Conservation (phyloP, 2,797 vertebrate genomes). For the Melanotaenia parkinsoni region DNA sequence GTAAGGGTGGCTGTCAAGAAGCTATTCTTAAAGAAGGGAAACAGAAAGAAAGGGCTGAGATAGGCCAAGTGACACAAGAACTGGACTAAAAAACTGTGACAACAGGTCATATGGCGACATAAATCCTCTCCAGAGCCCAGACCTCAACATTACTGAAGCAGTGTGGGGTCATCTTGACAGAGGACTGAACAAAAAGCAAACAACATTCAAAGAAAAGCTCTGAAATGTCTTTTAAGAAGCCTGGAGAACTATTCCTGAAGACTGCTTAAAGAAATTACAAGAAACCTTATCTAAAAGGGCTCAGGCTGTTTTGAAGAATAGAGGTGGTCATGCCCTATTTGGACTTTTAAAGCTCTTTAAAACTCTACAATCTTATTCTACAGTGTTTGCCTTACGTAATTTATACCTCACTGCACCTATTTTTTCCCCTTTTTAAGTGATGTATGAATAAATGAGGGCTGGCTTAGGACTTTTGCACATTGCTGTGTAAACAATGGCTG, state of each 20-base stretch:
- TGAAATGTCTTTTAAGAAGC: neutral
- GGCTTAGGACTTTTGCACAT: neutral
- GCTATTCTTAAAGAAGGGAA: neutral
- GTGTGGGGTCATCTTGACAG: neutral
- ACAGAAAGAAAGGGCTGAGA: neutral
- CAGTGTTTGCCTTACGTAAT: neutral
- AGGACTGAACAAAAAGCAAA: neutral
- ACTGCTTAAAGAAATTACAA: neutral
- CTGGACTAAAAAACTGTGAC: neutral
- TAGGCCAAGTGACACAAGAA: neutral
- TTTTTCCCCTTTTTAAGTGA: neutral
- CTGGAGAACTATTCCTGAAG: neutral
- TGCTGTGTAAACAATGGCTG: slow-evolving; percentile 8
- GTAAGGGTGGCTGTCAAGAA: neutral
- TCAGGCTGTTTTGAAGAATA: neutral
- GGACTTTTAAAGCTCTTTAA: neutral
- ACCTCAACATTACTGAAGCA: neutral
- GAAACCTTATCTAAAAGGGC: neutral
- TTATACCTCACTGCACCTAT: neutral
- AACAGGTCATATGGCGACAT: neutral
- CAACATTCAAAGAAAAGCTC: neutral
- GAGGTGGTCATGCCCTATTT: no score
- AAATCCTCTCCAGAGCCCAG: neutral
- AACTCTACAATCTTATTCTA: neutral
- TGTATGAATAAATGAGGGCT: neutral